These are phyloP conservation scores for Nasonia giraulti DNA, from an alignment of 1,140 invertebrate species.

Conservation along the genomic window DNA sequence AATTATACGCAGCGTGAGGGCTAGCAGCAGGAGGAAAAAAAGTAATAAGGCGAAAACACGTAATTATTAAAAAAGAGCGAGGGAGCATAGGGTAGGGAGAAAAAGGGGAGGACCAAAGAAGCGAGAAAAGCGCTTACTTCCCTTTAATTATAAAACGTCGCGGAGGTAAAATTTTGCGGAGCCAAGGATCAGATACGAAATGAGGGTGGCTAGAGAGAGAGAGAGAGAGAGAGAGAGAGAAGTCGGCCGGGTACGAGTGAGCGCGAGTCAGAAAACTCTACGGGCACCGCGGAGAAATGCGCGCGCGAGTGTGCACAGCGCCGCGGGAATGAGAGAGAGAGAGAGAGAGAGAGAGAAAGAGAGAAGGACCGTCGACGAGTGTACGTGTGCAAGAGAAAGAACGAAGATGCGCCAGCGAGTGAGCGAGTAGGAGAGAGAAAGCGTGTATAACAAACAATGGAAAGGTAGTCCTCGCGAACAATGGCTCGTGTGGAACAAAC, in stretches of 20 bases:
- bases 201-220: conserved; percentile 32
- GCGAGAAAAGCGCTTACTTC: conserved; percentile 53
- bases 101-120: conserved; percentile 37
- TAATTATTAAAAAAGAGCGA: conserved; percentile 42
- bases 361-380: conserved; percentile 18
- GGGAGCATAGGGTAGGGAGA: neutral
- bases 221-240: no score
- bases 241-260: neutral
- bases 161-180: conserved; percentile 45
- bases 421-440: neutral
- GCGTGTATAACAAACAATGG: conserved; percentile 70
- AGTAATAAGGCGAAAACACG: conserved; percentile 31
- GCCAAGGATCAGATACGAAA: conserved; percentile 50
- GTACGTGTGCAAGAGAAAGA: conserved; percentile 11
- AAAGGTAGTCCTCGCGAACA: conserved; percentile 69
- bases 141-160: conserved; percentile 53
- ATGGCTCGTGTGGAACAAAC: conserved; percentile 73
- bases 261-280: neutral
- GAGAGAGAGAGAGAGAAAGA: neutral
- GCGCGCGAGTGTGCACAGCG: neutral
- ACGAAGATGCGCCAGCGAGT: conserved; percentile 10
- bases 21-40: neutral
- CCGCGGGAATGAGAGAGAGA: neutral
- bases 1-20: conserved; percentile 23
- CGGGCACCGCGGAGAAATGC: neutral